Evolutionary conservation across 2,888 invertebrate genomes (phyloP).

Genomic region (Periphyllus acericola): DNA sequence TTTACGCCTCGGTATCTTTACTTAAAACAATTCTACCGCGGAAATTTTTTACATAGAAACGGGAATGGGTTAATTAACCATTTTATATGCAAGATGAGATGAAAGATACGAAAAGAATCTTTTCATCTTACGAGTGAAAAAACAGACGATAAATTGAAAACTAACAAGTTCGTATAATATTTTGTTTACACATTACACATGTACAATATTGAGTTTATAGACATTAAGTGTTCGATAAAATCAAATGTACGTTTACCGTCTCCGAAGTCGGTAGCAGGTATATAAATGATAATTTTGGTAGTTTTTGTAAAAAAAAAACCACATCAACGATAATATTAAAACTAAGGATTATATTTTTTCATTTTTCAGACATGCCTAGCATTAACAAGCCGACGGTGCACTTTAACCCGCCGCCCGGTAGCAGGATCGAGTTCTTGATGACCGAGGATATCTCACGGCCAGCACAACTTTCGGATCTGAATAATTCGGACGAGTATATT

Average conservation of each 20-base stretch:
- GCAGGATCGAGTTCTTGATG: neutral
- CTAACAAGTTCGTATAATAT: too few species aligned
- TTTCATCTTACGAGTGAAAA: too few species aligned
- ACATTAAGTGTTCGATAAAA: neutral
- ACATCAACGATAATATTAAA: too few species aligned
- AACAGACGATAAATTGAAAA: too few species aligned
- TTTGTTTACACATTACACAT: neutral
- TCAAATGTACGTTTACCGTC: neutral
- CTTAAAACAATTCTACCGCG: neutral
- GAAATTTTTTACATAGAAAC: neutral
- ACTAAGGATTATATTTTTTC: neutral
- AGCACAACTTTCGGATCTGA: neutral
- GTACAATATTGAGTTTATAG: neutral
- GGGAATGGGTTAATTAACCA: constrained; percentile 18
- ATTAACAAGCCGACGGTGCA: neutral
- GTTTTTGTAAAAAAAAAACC: neutral
- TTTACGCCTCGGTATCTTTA: constrained; percentile 5
- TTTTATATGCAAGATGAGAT: constrained; percentile 25
- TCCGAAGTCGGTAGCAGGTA: neutral
- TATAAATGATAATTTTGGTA: neutral
- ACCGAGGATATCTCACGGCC: neutral
- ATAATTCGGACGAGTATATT: constrained; percentile 19
- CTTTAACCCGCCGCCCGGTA: neutral
- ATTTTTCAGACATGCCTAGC: neutral
- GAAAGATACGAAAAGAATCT: neutral